phyloP scores from a whole-genome alignment of 2,888 invertebrate genomes.

The Apotomis betuletana region DNA sequence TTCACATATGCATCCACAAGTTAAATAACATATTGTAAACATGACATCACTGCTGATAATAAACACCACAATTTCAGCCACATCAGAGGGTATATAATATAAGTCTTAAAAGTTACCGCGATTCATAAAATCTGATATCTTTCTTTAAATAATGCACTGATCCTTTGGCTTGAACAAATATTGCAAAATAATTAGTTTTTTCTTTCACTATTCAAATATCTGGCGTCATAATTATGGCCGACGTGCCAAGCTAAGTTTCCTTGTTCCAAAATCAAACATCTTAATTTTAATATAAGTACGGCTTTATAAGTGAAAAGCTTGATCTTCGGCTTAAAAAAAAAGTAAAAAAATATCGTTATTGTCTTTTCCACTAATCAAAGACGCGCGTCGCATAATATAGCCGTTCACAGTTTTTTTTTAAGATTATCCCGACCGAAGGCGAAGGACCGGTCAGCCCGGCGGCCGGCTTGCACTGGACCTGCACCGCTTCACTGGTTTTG shows the following conservation, averaged over 20 bases:
- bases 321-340: too few relatives aligned
- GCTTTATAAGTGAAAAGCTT: too few relatives aligned
- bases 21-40: conserved; percentile 19
- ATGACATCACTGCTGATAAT: background rate
- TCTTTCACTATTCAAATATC: too few relatives aligned
- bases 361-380: too few relatives aligned
- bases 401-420: background rate
- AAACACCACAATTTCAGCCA: background rate
- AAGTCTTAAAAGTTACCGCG: background rate
- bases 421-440: conserved; percentile 40
- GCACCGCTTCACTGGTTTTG: conserved; percentile 61
- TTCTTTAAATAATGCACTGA: too few relatives aligned
- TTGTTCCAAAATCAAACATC: too few relatives aligned
- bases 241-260: too few relatives aligned
- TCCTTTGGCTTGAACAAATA: too few relatives aligned
- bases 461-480: conserved; percentile 60
- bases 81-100: background rate
- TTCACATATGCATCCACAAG: conserved; percentile 52
- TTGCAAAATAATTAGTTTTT: background rate
- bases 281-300: too few relatives aligned
- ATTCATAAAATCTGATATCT: too few relatives aligned
- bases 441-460: conserved; percentile 59
- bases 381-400: background rate
- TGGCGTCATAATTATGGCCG: too few relatives aligned
- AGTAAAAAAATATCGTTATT: too few relatives aligned